A percentile compares a stretch with the other conserved stretches of the same genome.
phyloP scores from a whole-genome alignment of 2,888 invertebrate species.

The Pyrrhosoma nymphula region DNA sequence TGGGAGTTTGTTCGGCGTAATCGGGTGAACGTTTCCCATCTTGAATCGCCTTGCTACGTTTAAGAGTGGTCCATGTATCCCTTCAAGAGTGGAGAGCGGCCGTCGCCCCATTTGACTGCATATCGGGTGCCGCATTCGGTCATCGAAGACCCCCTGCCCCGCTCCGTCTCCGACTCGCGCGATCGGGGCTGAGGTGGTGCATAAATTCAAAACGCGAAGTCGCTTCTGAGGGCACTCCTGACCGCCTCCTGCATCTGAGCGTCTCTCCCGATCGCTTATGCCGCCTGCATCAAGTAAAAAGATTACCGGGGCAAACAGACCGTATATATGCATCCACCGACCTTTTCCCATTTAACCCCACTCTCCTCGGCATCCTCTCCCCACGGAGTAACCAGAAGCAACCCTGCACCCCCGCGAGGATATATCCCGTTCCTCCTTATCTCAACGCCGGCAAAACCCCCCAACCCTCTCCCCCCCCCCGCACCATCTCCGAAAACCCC shows the following conservation, averaged over 20 bases:
- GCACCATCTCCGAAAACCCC: constrained; percentile 69
- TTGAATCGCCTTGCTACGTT: no score
- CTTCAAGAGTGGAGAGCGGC: not conserved
- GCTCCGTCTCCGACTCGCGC: not conserved
- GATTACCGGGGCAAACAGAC: constrained; percentile 24
- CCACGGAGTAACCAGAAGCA: not conserved
- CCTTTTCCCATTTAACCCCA: not conserved
- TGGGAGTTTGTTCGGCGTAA: no score
- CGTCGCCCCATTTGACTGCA: not conserved
- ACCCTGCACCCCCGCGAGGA: not conserved
- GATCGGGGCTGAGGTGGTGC: not conserved
- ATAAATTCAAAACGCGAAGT: not conserved
- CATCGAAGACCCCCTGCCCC: not conserved
- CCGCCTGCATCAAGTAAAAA: constrained; percentile 34
- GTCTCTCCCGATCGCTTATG: not conserved
- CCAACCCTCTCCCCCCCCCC: constrained; percentile 69
- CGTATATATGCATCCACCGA: constrained; percentile 41
- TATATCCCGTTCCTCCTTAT: constrained; percentile 70
- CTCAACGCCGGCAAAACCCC: constrained; percentile 69
- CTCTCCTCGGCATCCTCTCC: not conserved
- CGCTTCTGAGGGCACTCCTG: not conserved
- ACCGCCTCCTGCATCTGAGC: not conserved
- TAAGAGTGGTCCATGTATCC: no score
- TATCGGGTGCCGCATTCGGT: not conserved
- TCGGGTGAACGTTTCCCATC: no score